Conservation (phyloP, 2,113 vertebrate genomes). For the Fregata magnificens region DNA sequence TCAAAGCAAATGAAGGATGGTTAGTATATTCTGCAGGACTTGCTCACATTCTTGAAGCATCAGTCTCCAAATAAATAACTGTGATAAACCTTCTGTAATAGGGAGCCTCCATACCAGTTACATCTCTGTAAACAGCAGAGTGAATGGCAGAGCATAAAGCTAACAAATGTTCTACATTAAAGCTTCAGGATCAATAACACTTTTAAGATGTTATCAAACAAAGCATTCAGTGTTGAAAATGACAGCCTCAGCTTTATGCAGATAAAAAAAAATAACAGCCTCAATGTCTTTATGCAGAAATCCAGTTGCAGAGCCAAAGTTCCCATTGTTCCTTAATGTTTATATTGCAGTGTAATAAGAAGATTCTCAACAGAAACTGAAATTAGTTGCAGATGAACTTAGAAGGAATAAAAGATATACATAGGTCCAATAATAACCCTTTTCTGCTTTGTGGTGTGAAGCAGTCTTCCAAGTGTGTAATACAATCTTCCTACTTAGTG, state of each 20-base stretch:
- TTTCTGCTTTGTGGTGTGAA: not conserved
- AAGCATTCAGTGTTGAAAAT: not conserved
- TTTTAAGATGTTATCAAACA: conserved; percentile 30
- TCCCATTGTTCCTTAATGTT: not conserved
- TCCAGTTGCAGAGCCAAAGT: not conserved
- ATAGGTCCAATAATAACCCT: not conserved
- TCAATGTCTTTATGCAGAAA: not conserved
- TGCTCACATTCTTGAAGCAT: not conserved
- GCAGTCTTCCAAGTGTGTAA: not conserved
- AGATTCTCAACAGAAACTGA: not conserved
- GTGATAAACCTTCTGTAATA: not conserved
- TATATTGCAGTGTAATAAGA: not conserved
- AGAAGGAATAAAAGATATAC: not conserved
- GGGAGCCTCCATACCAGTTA: not conserved
- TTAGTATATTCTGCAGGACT: not conserved
- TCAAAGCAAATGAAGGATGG: not conserved
- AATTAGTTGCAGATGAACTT: not conserved
- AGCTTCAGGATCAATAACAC: conserved; percentile 1
- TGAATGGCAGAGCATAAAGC: not conserved
- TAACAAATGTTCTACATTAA: conserved; percentile 46
- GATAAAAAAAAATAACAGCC: not conserved
- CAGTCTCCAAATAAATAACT: conserved; percentile 4
- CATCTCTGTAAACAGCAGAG: not conserved
- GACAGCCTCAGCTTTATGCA: not conserved
- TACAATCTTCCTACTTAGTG: not conserved